phyloP scores from a whole-genome alignment of 2,113 vertebrate species.

The Brienomyrus brachyistius region DNA sequence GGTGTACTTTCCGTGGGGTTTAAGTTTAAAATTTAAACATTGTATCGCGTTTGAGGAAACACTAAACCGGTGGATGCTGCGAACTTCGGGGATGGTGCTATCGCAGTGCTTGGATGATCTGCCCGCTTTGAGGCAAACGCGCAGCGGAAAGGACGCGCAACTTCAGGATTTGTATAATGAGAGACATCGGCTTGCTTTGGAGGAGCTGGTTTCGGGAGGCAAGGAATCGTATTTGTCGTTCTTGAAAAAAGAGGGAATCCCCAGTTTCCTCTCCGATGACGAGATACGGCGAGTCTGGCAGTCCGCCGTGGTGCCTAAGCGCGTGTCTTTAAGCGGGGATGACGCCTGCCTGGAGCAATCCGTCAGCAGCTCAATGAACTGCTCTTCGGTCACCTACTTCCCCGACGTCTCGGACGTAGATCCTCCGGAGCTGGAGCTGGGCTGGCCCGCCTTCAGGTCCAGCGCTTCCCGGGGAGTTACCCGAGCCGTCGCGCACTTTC shows the following conservation, averaged over 20 bases:
- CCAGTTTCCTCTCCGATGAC: slow-evolving; percentile 77
- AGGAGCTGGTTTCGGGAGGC: slow-evolving; percentile 74
- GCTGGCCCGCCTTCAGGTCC: slow-evolving; percentile 79
- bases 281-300: slow-evolving; percentile 63
- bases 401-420: slow-evolving; percentile 85
- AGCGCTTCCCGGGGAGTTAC: slow-evolving; percentile 71
- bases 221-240: slow-evolving; percentile 59
- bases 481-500: slow-evolving; percentile 80
- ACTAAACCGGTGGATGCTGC: background rate
- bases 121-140: slow-evolving; percentile 33
- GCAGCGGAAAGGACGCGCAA: slow-evolving; percentile 35
- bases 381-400: slow-evolving; percentile 89
- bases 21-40: background rate
- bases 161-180: slow-evolving; percentile 74
- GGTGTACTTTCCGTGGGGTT: background rate
- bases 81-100: slow-evolving; percentile 45
- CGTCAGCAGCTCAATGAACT: slow-evolving; percentile 63
- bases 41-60: background rate
- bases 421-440: slow-evolving; percentile 83
- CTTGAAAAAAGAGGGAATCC: slow-evolving; percentile 61
- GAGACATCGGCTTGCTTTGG: slow-evolving; percentile 79
- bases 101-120: slow-evolving; percentile 73
- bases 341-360: slow-evolving; percentile 52
- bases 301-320: slow-evolving; percentile 52
- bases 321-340: slow-evolving; percentile 50